Evolutionary conservation across 2,113 vertebrate species (phyloP).

Genomic region (Crotalus tigris): DNA sequence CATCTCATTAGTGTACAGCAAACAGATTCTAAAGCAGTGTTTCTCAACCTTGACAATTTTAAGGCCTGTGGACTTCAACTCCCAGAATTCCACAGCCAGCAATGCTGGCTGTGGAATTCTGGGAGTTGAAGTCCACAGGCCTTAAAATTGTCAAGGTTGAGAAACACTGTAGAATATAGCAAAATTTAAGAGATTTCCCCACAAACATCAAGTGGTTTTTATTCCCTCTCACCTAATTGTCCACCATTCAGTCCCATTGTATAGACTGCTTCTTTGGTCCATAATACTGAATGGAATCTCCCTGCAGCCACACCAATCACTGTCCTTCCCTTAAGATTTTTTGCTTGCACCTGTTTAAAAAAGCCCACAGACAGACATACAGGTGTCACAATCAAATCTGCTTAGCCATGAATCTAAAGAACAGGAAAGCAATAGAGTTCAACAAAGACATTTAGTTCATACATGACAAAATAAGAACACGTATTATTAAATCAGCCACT

Average conservation of each 20-base stretch:
- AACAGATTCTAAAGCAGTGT: slow-evolving; percentile 8
- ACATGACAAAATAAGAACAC: not conserved
- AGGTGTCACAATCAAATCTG: not conserved
- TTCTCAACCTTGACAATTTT: too few relatives aligned
- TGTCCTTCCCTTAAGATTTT: slow-evolving; percentile 86
- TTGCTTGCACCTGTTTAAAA: slow-evolving; percentile 83
- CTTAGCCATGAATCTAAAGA: not conserved
- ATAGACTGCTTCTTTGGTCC: slow-evolving; percentile 93
- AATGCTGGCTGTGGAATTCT: too few relatives aligned
- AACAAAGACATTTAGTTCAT: not conserved
- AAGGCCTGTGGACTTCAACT: too few relatives aligned
- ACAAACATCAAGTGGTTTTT: slow-evolving; percentile 30
- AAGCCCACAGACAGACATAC: slow-evolving; percentile 7
- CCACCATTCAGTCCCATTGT: slow-evolving; percentile 96
- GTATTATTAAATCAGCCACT: not conserved
- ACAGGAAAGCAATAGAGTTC: not conserved
- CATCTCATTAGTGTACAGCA: not conserved
- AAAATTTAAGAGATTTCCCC: slow-evolving; percentile 1
- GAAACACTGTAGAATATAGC: not conserved
- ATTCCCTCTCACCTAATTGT: slow-evolving; percentile 81
- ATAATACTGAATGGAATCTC: slow-evolving; percentile 94
- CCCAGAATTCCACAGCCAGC: too few relatives aligned
- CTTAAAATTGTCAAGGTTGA: too few relatives aligned
- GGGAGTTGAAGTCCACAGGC: too few relatives aligned
- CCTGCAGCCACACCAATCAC: slow-evolving; percentile 92